phyloP scores from a whole-genome alignment of 37 sponge, comb jelly and placozoan genomes.

The Eunapius fragilis region DNA sequence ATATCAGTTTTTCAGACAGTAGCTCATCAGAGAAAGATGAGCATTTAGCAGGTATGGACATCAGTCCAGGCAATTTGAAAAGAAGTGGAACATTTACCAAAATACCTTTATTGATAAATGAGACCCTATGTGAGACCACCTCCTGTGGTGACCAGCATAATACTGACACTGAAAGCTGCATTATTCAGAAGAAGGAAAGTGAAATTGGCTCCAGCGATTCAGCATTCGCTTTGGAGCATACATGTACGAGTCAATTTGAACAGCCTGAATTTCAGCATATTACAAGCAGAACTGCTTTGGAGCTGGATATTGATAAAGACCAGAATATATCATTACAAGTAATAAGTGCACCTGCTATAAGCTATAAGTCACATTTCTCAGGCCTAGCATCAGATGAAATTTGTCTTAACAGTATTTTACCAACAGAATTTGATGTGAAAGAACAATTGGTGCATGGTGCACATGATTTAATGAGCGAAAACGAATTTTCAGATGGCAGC shows the following conservation, averaged over 20 bases:
- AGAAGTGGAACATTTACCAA: conserved; percentile 36
- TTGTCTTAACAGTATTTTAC: not conserved
- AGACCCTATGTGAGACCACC: no score
- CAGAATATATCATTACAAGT: not conserved
- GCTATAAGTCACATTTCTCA: not conserved
- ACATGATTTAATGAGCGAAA: not conserved
- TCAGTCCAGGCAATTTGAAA: not conserved
- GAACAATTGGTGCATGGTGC: not conserved
- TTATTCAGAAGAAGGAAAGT: not conserved
- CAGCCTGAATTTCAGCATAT: not conserved
- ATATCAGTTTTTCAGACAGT: not conserved
- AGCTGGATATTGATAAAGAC: not conserved
- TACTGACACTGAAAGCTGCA: not conserved
- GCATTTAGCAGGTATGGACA: not conserved
- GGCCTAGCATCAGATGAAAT: not conserved
- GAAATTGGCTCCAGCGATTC: not conserved
- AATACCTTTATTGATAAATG: not conserved
- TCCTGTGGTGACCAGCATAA: not conserved
- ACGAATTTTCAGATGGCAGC: not conserved
- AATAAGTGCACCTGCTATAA: not conserved
- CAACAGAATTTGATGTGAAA: not conserved
- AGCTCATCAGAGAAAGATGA: not conserved
- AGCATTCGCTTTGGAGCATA: not conserved
- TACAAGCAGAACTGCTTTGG: not conserved
- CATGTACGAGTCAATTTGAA: not conserved